phyloP scores from a whole-genome alignment of 2,888 invertebrate genomes.

The Dorcus parallelipipedus region DNA sequence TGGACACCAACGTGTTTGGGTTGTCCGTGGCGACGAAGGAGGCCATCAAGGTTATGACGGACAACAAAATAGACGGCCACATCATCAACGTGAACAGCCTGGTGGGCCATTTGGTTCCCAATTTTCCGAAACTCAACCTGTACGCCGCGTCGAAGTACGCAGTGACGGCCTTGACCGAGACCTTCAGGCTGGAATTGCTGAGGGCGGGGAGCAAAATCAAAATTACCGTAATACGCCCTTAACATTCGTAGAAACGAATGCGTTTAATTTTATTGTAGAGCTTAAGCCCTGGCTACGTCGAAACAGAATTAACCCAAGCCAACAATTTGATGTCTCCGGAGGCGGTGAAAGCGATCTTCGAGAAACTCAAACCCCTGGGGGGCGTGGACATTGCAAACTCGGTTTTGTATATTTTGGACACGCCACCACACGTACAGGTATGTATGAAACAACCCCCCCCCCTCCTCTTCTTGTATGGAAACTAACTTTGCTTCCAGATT shows the following conservation, averaged over 20 bases:
- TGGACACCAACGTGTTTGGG: slow-evolving; percentile 8
- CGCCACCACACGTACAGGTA: slow-evolving; percentile 7
- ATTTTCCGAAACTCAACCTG: neutral
- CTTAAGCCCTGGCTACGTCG: slow-evolving; percentile 7
- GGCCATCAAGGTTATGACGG: slow-evolving; percentile 6
- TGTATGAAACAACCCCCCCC: too few species aligned
- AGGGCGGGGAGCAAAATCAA: slow-evolving; percentile 1
- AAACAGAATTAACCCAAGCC: slow-evolving; percentile 16
- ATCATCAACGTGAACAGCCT: slow-evolving; percentile 7
- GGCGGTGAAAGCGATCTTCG: neutral
- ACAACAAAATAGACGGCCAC: slow-evolving; percentile 4
- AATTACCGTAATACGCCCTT: slow-evolving; percentile 2
- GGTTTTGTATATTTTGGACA: neutral
- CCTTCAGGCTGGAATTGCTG: slow-evolving; percentile 1
- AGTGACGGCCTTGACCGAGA: slow-evolving; percentile 7
- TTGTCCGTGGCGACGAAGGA: neutral
- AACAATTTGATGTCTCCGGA: slow-evolving; percentile 1
- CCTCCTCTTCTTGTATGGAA: too few species aligned
- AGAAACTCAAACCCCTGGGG: neutral
- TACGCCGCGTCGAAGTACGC: slow-evolving; percentile 7
- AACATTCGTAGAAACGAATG: neutral
- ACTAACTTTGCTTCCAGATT: too few species aligned
- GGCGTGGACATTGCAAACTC: neutral
- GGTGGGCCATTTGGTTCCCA: slow-evolving; percentile 1
- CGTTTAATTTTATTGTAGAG: neutral